Evolutionary conservation across 2,113 vertebrate genomes (phyloP).

Genomic region (Plotosus lineatus): DNA sequence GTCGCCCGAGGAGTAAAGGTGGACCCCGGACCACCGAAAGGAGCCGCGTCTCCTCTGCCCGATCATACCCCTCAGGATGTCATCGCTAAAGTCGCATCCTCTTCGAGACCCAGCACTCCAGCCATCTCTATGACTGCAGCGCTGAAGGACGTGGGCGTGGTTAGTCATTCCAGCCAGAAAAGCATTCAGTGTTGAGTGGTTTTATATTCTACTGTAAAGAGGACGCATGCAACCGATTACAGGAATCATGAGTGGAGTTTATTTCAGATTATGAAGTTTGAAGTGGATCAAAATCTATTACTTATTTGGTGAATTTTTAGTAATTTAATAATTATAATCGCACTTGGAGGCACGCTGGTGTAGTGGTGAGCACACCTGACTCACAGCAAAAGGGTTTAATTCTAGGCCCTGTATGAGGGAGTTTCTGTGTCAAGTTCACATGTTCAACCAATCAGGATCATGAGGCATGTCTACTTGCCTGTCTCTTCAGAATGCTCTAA

Average conservation of each 20-base stretch:
- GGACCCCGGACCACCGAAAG: constrained; percentile 56
- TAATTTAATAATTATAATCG: too few species aligned
- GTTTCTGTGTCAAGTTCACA: too few species aligned
- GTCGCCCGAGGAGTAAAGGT: constrained; percentile 78
- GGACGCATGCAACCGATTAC: neutral
- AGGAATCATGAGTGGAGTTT: neutral
- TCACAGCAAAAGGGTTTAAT: neutral
- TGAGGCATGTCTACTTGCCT: neutral
- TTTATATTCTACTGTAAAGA: too few species aligned
- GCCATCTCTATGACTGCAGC: constrained; percentile 92
- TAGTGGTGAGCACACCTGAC: too few species aligned
- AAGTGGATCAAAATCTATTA: too few species aligned
- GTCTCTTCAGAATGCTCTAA: neutral
- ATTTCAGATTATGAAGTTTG: neutral
- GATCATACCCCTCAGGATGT: constrained; percentile 65
- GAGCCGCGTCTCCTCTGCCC: constrained; percentile 56
- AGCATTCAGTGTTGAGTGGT: too few species aligned
- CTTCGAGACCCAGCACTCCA: constrained; percentile 65
- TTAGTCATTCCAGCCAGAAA: constrained; percentile 69
- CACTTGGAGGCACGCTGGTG: too few species aligned
- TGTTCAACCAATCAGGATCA: neutral
- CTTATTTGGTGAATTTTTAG: too few species aligned
- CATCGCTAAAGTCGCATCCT: constrained; percentile 66
- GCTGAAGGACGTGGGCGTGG: constrained; percentile 89
- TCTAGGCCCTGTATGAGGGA: neutral